Evolutionary conservation across 2,797 vertebrate species (phyloP).

Genomic region (Enteromius thamalakanensis): DNA sequence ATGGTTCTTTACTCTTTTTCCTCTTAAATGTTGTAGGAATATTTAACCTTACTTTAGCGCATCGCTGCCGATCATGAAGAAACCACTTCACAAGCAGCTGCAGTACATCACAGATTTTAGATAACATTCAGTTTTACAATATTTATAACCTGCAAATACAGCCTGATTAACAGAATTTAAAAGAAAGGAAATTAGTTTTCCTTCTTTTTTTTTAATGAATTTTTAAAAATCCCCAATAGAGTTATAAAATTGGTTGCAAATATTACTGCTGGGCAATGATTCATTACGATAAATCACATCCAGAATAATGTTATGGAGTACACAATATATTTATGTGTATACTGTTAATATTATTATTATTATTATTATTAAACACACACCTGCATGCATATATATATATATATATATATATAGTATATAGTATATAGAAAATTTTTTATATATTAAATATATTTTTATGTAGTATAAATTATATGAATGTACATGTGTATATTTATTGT

Average conservation of each 20-base stretch:
- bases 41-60: slow-evolving; percentile 10
- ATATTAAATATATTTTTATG: too few species aligned
- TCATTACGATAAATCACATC: too few species aligned
- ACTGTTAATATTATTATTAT: too few species aligned
- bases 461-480: too few species aligned
- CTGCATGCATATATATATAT: too few species aligned
- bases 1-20: slow-evolving; percentile 27
- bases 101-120: neutral
- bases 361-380: too few species aligned
- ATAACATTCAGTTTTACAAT: neutral
- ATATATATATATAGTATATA: too few species aligned
- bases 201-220: neutral
- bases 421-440: too few species aligned
- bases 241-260: neutral
- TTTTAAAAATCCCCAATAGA: neutral
- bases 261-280: too few species aligned
- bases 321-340: too few species aligned
- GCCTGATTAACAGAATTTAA: neutral
- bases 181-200: neutral
- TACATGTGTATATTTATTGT: too few species aligned
- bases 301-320: too few species aligned
- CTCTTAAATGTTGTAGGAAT: slow-evolving; percentile 28
- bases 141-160: neutral
- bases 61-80: neutral
- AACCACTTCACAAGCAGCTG: slow-evolving; percentile 21